Conservation (phyloP, 2,888 invertebrate species). For the Acanthococcus lagerstroemiae region DNA sequence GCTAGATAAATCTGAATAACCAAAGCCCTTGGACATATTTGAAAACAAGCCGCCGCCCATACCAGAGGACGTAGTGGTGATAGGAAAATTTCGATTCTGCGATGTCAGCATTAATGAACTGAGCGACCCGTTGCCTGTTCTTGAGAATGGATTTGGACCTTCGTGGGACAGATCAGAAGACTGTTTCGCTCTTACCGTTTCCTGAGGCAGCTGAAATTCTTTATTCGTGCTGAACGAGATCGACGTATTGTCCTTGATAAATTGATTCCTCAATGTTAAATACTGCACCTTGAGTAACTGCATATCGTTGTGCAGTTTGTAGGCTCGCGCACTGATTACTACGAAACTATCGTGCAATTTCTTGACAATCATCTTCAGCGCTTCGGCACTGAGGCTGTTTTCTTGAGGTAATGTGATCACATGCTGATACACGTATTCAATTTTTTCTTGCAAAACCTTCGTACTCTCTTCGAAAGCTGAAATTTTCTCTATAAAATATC, state of each 20-base stretch:
- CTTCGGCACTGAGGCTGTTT: conserved; percentile 17
- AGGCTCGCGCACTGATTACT: conserved; percentile 14
- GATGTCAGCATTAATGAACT: conserved; percentile 22
- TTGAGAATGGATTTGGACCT: conserved; percentile 19
- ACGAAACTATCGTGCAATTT: conserved; percentile 27
- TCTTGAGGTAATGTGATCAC: conserved; percentile 23
- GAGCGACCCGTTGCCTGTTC: conserved; percentile 9
- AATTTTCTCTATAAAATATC: conserved; percentile 22
- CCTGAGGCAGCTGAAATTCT: conserved; percentile 9
- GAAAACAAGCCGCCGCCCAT: background rate
- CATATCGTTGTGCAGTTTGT: conserved; percentile 27
- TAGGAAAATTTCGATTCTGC: conserved; percentile 10
- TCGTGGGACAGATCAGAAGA: background rate
- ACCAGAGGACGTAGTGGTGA: background rate
- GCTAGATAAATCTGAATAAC: conserved; percentile 5
- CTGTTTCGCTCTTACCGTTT: background rate
- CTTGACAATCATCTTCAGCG: conserved; percentile 17
- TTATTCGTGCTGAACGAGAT: conserved; percentile 17
- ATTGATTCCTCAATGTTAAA: conserved; percentile 22
- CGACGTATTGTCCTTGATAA: conserved; percentile 24
- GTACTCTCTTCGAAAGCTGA: conserved; percentile 20
- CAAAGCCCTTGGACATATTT: conserved; percentile 3
- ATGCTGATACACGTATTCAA: conserved; percentile 24
- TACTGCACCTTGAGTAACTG: conserved; percentile 25
- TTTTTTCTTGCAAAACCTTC: conserved; percentile 17